Conservation (phyloP, 2,888 invertebrate species). For the Dynastes tityus region DNA sequence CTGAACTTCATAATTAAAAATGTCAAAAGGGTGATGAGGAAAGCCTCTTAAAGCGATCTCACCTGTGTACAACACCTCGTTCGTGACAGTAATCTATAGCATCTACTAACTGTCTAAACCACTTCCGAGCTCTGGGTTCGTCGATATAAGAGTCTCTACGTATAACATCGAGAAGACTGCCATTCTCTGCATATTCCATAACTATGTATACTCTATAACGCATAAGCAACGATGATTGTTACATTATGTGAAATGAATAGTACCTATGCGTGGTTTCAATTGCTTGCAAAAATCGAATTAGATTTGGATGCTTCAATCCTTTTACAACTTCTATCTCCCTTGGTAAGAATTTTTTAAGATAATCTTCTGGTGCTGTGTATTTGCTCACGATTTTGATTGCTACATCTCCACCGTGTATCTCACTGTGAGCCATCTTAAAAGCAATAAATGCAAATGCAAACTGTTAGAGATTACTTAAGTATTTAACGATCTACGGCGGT, state of each 20-base stretch:
- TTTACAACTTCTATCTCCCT: constrained; percentile 89
- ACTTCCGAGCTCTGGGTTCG: constrained; percentile 78
- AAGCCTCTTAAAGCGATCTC: background rate
- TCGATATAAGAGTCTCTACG: constrained; percentile 82
- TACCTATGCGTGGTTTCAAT: constrained; percentile 90
- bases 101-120: constrained; percentile 83
- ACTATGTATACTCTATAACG: constrained; percentile 82
- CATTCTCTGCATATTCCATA: constrained; percentile 89
- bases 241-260: constrained; percentile 23
- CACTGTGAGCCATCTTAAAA: constrained; percentile 80
- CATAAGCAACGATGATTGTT: constrained; percentile 31
- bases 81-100: constrained; percentile 87
- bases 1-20: no score
- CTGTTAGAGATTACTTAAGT: constrained; percentile 53
- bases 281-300: constrained; percentile 86
- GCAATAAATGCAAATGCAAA: constrained; percentile 60
- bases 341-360: constrained; percentile 85
- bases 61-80: constrained; percentile 87
- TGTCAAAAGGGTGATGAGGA: no score
- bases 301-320: constrained; percentile 84
- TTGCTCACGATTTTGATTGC: constrained; percentile 90
- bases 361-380: constrained; percentile 86
- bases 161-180: constrained; percentile 84
- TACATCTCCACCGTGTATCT: constrained; percentile 81
- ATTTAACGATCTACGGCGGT: constrained; percentile 32